Conservation (phyloP, 2,797 vertebrate genomes). For the Oreortyx pictus region DNA sequence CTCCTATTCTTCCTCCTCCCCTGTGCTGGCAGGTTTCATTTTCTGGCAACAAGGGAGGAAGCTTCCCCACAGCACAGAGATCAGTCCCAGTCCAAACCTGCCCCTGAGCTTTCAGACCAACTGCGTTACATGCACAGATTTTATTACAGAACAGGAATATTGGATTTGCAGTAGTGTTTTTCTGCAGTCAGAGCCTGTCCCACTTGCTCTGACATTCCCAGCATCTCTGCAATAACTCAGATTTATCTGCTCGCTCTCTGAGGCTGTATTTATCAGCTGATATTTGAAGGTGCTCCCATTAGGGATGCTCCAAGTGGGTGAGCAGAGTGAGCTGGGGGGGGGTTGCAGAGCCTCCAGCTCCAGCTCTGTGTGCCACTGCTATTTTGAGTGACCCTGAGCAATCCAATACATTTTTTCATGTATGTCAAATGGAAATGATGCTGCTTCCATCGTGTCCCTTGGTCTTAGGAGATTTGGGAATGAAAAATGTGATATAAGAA, state of each 20-base stretch:
- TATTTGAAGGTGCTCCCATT: neutral
- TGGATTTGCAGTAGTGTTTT: neutral
- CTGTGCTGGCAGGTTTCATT: neutral
- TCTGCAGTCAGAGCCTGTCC: neutral
- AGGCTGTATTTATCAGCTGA: neutral
- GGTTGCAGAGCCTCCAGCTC: neutral
- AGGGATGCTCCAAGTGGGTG: rapidly evolving
- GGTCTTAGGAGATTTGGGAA: neutral
- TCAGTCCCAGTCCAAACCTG: neutral
- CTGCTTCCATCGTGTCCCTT: neutral
- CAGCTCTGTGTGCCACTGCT: rapidly evolving
- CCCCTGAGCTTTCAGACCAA: neutral
- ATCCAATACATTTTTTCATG: neutral
- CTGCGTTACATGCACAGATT: neutral
- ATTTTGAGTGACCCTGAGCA: neutral
- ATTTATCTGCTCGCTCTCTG: neutral
- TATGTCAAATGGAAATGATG: neutral
- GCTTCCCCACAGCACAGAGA: neutral
- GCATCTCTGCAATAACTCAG: neutral
- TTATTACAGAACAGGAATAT: neutral
- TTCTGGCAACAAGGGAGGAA: neutral
- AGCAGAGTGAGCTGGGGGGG: neutral
- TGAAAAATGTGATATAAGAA: neutral
- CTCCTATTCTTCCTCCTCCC: neutral
- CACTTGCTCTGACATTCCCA: neutral